These are phyloP conservation scores for Propithecus deckenii DNA, from an alignment of 2,797 vertebrate species.

Conservation along the genomic window DNA sequence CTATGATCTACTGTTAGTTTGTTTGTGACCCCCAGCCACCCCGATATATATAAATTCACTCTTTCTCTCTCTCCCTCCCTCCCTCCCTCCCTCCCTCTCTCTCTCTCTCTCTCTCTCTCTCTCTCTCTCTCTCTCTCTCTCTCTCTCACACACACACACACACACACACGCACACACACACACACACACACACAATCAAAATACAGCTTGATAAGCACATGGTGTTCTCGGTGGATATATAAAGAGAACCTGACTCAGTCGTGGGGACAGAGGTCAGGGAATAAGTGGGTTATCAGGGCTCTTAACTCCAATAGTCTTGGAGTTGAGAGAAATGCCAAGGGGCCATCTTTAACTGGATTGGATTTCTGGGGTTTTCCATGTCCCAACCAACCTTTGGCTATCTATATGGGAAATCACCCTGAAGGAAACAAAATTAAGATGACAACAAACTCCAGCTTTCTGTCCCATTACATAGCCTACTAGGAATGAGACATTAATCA, in stretches of 20 bases:
- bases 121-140: neutral
- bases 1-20: no score
- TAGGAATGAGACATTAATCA: neutral
- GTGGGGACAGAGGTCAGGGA: neutral
- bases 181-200: no score
- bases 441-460: neutral
- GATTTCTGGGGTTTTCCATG: neutral
- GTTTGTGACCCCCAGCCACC: no score
- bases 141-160: neutral
- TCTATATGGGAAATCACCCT: neutral
- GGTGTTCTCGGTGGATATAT: neutral
- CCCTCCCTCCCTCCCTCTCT: neutral
- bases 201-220: neutral
- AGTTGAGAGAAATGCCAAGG: neutral
- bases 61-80: neutral
- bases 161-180: neutral
- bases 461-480: neutral
- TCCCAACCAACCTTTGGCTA: neutral
- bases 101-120: no score
- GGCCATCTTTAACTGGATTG: neutral
- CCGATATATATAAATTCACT: no score
- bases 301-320: neutral
- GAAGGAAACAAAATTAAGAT: neutral
- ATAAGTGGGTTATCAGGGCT: neutral
- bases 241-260: slow-evolving; percentile 7